Conservation (phyloP, 2,888 invertebrate genomes). For the Thecophora atra region DNA sequence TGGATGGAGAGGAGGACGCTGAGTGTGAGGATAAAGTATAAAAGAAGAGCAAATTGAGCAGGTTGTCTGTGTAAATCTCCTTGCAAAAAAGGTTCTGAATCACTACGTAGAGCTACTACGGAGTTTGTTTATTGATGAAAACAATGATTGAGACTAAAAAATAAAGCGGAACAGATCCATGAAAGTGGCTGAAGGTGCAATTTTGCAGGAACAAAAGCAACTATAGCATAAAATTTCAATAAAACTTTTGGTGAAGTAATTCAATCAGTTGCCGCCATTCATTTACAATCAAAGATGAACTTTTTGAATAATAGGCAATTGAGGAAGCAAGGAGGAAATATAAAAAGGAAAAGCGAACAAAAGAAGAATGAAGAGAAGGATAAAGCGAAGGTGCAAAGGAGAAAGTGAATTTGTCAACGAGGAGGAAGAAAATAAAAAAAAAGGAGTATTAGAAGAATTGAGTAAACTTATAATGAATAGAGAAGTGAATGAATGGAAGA, state of each 20-base stretch:
- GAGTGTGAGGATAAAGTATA: too few species aligned
- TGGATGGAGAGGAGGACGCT: too few species aligned
- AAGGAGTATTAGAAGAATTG: too few species aligned
- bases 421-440: too few species aligned
- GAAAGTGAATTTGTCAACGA: too few species aligned
- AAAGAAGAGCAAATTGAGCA: too few species aligned
- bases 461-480: too few species aligned
- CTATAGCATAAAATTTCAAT: neutral
- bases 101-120: neutral
- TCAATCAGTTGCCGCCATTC: conserved; percentile 14
- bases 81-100: too few species aligned
- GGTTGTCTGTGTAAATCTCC: too few species aligned
- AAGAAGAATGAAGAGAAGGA: too few species aligned
- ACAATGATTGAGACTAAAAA: neutral
- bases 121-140: neutral
- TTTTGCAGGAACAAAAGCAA: neutral
- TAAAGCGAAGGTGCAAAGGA: too few species aligned
- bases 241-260: conserved; percentile 11
- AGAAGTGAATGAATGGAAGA: too few species aligned
- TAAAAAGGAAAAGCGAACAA: conserved; percentile 4
- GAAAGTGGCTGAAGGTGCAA: neutral
- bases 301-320: neutral
- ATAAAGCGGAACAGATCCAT: neutral
- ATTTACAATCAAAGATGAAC: neutral
- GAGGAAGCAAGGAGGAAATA: neutral